phyloP scores from a whole-genome alignment of 1,140 invertebrate species.

The Papilio polyxenes region DNA sequence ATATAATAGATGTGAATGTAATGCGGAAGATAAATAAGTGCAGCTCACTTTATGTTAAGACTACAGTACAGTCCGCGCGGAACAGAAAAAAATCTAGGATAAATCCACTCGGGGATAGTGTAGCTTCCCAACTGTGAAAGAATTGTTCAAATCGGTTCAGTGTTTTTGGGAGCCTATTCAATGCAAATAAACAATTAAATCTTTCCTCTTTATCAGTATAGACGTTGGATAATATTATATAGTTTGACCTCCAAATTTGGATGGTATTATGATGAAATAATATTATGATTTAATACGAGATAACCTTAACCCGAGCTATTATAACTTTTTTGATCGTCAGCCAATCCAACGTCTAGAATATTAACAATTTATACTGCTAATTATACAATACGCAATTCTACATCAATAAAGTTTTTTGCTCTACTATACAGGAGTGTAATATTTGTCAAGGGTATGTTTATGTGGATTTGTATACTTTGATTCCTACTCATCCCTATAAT shows the following conservation, averaged over 20 bases:
- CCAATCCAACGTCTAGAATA: background rate
- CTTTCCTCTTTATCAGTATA: too few relatives aligned
- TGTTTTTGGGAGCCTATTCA: too few relatives aligned
- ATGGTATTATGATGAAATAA: background rate
- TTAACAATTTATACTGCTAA: background rate
- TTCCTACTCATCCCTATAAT: too few relatives aligned
- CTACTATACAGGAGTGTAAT: too few relatives aligned
- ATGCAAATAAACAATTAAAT: too few relatives aligned
- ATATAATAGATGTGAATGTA: slow-evolving; percentile 3
- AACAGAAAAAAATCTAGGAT: too few relatives aligned
- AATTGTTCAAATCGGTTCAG: too few relatives aligned
- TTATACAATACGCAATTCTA: background rate
- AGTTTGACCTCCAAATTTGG: slow-evolving; percentile 2
- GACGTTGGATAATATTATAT: background rate
- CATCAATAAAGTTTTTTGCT: background rate
- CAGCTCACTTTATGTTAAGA: background rate
- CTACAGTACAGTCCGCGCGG: too few relatives aligned
- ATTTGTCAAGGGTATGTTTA: too few relatives aligned
- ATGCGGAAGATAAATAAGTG: background rate
- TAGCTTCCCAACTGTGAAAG: too few relatives aligned
- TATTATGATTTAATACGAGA: background rate
- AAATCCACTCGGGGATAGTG: too few relatives aligned
- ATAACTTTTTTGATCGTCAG: background rate
- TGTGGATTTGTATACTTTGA: too few relatives aligned
- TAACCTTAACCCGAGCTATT: slow-evolving; percentile 6